Base-by-base conservation (phyloP, 1,140 invertebrate species). In the Drosophila truncata region DNA sequence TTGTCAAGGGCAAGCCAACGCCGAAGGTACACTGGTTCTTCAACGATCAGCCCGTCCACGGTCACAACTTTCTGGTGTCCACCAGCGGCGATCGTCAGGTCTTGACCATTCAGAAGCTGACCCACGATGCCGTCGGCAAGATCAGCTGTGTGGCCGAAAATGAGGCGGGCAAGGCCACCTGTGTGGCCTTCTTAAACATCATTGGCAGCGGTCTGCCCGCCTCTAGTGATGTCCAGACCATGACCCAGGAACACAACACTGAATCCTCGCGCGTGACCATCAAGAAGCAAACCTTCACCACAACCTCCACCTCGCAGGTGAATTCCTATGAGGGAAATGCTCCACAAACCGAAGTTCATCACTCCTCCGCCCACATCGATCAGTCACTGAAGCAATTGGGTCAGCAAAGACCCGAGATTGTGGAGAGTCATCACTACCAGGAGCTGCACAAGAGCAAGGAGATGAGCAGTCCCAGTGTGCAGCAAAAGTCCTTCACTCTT, bases 21-120 rank as follows among this genome's bases (percentile, higher is more conserved):
- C 97, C 97, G 4, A 96, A 95, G 91, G 95, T 98, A 9, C 94
- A 95, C 65, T 98, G 98, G 97, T 96, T 95, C 80, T 96, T 97
- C 82, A 95, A 97, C 80, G 94, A 95, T 20, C 93, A 95, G 79
- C 94, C 94, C 14, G 94, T 98, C 52, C 94, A 95, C 55, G 95
- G 95, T n/a, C 95, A 95, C 78, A 94, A 96, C 73, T 96, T 97
- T 83, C 91, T 96, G 16, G 94, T 96, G 16, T 95, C 95, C 3
- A 95, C 95, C 27, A 96, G 95, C 70, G 96, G 96, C 0, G 95
- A 96, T 82, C 93, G 94, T 20, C 95, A 97, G 88, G 94, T 95
- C 20, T 91, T 97, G 37, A 94, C 94, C 63, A 95, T 97, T 60
- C 94, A 95, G 35, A 93, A 94, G 76, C 87, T 94, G 10, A 93